Evolutionary conservation across 2,113 vertebrate species (phyloP).

Genomic region (Trogon melanurus): DNA sequence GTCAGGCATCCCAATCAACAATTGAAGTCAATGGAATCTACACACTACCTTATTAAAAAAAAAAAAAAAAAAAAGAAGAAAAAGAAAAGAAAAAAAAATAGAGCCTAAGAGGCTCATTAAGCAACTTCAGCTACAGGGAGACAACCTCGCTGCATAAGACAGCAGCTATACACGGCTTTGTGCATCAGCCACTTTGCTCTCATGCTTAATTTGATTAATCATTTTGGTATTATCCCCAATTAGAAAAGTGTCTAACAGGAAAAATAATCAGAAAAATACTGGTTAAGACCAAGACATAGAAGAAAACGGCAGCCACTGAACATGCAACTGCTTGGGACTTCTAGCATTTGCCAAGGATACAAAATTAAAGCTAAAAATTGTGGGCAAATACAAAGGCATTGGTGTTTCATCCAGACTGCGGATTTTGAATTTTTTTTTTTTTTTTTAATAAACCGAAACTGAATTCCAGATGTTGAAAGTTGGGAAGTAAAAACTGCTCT

Average conservation of each 20-base stretch:
- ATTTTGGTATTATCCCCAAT: slow-evolving; percentile 58
- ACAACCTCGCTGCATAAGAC: background rate
- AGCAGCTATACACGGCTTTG: slow-evolving; percentile 23
- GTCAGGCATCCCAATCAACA: slow-evolving; percentile 60
- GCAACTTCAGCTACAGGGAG: background rate
- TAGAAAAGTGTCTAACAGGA: slow-evolving; percentile 31
- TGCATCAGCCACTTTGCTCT: slow-evolving; percentile 38
- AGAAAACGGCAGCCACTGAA: background rate
- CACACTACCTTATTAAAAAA: slow-evolving; percentile 35
- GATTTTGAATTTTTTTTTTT: slow-evolving; percentile 11
- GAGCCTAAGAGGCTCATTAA: slow-evolving; percentile 43
- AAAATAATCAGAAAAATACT: background rate
- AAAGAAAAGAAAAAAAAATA: background rate
- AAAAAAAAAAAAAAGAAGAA: background rate
- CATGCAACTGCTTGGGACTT: background rate
- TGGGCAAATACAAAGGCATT: slow-evolving; percentile 32
- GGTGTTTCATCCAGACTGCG: slow-evolving; percentile 43
- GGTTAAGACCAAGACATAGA: background rate
- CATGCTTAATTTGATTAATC: slow-evolving; percentile 59
- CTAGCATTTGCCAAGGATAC: background rate
- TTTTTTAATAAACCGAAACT: slow-evolving; percentile 57
- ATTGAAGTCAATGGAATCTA: slow-evolving; percentile 49
- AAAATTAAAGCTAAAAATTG: slow-evolving; percentile 39
- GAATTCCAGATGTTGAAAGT: slow-evolving; percentile 65
- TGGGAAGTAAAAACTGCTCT: slow-evolving; percentile 61